Evolutionary conservation across 2,113 vertebrate genomes (phyloP).

Genomic region (Pycnonotus jocosus): DNA sequence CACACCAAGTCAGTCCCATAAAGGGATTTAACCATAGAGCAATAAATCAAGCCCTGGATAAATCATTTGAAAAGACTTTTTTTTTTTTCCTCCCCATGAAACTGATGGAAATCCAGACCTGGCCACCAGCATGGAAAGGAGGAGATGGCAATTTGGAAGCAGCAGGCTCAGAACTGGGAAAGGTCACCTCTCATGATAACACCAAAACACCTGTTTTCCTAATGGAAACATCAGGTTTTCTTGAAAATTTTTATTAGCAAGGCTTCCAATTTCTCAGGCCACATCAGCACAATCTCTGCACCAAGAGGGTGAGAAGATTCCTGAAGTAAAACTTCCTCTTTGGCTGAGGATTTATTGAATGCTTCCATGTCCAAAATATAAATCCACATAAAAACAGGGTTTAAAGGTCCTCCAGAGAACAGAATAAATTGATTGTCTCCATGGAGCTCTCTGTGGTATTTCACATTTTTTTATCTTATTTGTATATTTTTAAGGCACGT

Average conservation of each 20-base stretch:
- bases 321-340: not conserved
- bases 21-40: not conserved
- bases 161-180: not conserved
- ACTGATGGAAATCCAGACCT: not conserved
- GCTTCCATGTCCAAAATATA: not conserved
- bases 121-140: not conserved
- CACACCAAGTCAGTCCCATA: not conserved
- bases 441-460: not conserved
- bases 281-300: not conserved
- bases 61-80: not conserved
- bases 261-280: not conserved
- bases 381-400: not conserved
- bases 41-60: not conserved
- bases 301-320: not conserved
- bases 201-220: not conserved
- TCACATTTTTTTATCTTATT: not conserved
- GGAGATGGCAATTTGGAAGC: not conserved
- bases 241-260: not conserved
- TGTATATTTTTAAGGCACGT: not conserved
- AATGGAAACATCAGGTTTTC: not conserved
- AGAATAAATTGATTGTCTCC: not conserved
- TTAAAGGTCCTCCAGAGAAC: not conserved
- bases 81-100: rapidly evolving
- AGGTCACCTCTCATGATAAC: not conserved
- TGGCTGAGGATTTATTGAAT: not conserved